Evolutionary conservation across 53 echinoderm and acorn worm genomes (phyloP).

Genomic region (Hippasteria phrygiana): DNA sequence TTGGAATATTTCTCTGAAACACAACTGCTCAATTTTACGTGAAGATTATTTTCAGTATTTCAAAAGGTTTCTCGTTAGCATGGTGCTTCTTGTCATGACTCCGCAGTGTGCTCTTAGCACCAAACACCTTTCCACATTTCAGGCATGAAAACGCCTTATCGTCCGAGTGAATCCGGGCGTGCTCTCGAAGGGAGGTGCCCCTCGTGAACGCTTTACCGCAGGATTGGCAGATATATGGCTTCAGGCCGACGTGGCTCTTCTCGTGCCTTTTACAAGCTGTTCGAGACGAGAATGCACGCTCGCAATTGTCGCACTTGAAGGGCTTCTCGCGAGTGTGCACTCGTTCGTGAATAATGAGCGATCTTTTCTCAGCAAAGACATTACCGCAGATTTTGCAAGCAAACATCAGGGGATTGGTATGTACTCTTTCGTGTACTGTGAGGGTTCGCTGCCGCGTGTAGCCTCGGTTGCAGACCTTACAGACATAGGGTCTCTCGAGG

Average conservation of each 20-base stretch:
- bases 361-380: constrained; percentile 55
- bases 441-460: constrained; percentile 56
- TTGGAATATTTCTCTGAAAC: too few species aligned
- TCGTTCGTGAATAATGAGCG: constrained; percentile 44
- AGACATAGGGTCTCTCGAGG: constrained; percentile 45
- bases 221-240: constrained; percentile 28
- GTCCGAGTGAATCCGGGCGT: constrained; percentile 42
- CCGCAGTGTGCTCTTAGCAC: constrained; percentile 40
- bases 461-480: constrained; percentile 53
- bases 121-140: constrained; percentile 57
- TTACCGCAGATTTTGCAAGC: constrained; percentile 59
- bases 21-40: constrained; percentile 14
- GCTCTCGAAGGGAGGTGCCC: constrained; percentile 50
- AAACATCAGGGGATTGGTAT: constrained; percentile 49
- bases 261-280: constrained; percentile 57
- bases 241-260: constrained; percentile 54
- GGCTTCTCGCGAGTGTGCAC: constrained; percentile 63
- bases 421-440: constrained; percentile 46
- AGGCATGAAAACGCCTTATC: constrained; percentile 52
- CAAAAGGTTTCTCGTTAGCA: constrained; percentile 59
- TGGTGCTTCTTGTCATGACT: constrained; percentile 59
- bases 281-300: constrained; percentile 44
- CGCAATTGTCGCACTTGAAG: constrained; percentile 46
- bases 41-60: constrained; percentile 63
- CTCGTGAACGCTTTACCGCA: constrained; percentile 55